Conservation (phyloP, 2,888 invertebrate species). For the Drosophila colorata region DNA sequence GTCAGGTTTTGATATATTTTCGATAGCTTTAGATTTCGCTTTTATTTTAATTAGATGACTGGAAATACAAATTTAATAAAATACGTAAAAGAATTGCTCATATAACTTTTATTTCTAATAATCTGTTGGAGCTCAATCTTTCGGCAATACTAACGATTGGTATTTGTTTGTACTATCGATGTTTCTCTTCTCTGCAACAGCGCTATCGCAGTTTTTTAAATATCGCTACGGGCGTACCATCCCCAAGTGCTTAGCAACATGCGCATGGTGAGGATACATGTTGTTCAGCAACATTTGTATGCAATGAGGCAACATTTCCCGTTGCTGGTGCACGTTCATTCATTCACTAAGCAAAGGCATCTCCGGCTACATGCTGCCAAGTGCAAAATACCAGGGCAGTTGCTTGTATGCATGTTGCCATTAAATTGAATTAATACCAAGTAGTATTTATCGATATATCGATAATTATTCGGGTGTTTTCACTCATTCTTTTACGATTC, state of each 20-base stretch:
- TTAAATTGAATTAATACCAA: constrained; percentile 4
- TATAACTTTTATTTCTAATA: background rate
- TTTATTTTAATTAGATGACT: background rate
- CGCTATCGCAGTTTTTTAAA: background rate
- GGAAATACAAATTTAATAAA: background rate
- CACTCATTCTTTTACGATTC: constrained; percentile 56
- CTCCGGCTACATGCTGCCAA: background rate
- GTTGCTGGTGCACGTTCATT: constrained; percentile 6
- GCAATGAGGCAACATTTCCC: constrained; percentile 10
- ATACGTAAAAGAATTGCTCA: background rate
- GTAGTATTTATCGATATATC: constrained; percentile 42
- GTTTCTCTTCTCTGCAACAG: background rate
- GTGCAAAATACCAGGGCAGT: background rate
- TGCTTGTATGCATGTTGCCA: constrained; percentile 24
- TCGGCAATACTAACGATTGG: too few relatives aligned
- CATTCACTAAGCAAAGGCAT: background rate
- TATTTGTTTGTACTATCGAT: background rate
- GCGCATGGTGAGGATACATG: background rate
- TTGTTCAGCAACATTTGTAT: constrained; percentile 8
- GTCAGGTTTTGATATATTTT: too few relatives aligned
- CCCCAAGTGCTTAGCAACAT: constrained; percentile 27
- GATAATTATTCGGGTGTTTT: constrained; percentile 25
- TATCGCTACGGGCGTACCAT: constrained; percentile 15
- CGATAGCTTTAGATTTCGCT: too few relatives aligned
- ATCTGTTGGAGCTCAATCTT: too few relatives aligned